Evolutionary conservation across 2,888 invertebrate genomes (phyloP), one percentile per base, ranked within the genome.

Genomic region (Netelia melanura): DNA sequence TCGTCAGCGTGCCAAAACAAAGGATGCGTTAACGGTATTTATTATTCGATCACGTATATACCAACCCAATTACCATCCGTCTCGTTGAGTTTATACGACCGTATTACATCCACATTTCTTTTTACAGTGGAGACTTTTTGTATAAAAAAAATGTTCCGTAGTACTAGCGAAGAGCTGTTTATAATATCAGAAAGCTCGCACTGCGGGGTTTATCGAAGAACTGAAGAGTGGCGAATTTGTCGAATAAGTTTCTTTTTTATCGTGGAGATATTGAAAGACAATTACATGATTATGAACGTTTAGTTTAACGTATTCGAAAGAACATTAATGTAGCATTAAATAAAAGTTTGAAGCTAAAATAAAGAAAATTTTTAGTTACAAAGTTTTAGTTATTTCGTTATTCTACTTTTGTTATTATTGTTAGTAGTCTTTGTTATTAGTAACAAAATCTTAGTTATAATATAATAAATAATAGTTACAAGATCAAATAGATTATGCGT

Each of bases 1-100:
- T 76, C 81, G 75, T 76, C 76, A 76, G 76, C 54, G 70, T 62
- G 81, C 76, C 70, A 70, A 76, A 76, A 76, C 81, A 81, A 70
- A 21, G 62, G 62, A 67, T 65, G 74, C 74, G 67, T 75, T 81
- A 67, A 68, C 52, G 62, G 44, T 52, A 44, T 75, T 81, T 70
- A 25, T 64, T 76, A 56, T 81, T 76, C 70, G 75, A 64, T 70
- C 68, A 75, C 68, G 54, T 64, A 68, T 68, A 25, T 23, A 54
- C 23, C 67, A 64, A 64, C 52, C 70, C 68, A 30, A 67, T 54
- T 61, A 30, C 25, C 62, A 62, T 25, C 62, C 5, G 14, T 54
- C 71, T 23, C n/a, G 54, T 44, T 44, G 62, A 23, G 74, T 54
- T 56, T 52, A 81, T 76, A 76, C 75, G 81, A 70, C 44, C 75